Evolutionary conservation across 2,888 invertebrate species (phyloP), one percentile per base, ranked within the genome.

Genomic region (Cephonodes hylas): DNA sequence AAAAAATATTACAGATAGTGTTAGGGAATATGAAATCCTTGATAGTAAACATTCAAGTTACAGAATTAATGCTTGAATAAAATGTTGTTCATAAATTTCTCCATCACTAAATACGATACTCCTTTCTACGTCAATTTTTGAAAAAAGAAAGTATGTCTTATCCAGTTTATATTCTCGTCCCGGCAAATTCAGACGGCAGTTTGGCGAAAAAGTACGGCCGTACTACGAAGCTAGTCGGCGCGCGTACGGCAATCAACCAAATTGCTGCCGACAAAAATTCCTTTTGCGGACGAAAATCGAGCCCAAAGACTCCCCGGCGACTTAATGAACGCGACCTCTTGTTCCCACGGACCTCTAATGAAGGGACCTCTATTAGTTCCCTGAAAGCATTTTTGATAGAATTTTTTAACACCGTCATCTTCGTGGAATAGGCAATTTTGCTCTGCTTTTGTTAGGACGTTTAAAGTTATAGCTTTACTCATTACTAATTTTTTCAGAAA

Each of bases 261-360:
- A 69, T 71, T 68, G 69, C 59, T 7, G 63, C 57, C 57, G 61
- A 53, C 57, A 66, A 69, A 69, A 69, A 67, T 63, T 61, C 63
- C 63, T 44, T 23, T 46, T n/a, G 31, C 31, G 34, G 59, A n/a
- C 27, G 59, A 27, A 59, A 59, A 57, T 42, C 38, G 57, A 53
- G 53, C 31, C 38, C 53, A 53, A 25, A 23, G 31, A 22, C 45
- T 23, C 23, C 46, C 46, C 4, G 18, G 27, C 15, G 27, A n/a
- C n/a, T n/a, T 53, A 53, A 53, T 53, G 53, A 53, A 53, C 10
- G 53, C 31, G 53, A 53, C 53, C 53, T 53, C 53, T 53, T 53
- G 31, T 53, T 53, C 48, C n/a, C 27, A n/a, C n/a, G 18, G 31
- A 27, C 25, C 31, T 27, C 18, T 53, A 53, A 53, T 53, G 53